Percentiles rank a stretch among this genome's conserved stretches.
Evolutionary conservation across 2,113 vertebrate species (phyloP).

Genomic region (Saguinus midas): DNA sequence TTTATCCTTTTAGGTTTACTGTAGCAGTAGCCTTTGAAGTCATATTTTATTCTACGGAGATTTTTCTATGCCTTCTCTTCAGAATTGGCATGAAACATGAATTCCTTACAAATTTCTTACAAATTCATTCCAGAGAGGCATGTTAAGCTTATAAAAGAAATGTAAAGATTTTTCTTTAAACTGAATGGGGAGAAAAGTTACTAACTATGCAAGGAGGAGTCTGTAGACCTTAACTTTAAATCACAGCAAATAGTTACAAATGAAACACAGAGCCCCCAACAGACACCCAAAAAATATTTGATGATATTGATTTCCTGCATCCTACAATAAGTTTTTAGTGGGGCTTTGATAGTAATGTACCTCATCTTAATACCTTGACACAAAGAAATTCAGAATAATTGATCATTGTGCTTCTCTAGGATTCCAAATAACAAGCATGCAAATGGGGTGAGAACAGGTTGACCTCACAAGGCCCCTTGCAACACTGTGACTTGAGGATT

Average conservation of each 20-base stretch:
- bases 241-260: constrained; percentile 69
- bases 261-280: constrained; percentile 56
- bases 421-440: constrained; percentile 55
- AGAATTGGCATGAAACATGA: constrained; percentile 49
- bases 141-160: constrained; percentile 32
- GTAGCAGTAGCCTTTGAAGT: constrained; percentile 38
- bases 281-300: constrained; percentile 68
- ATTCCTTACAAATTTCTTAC: constrained; percentile 57
- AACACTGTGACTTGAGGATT: constrained; percentile 38
- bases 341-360: constrained; percentile 66
- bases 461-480: background rate
- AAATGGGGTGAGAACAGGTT: constrained; percentile 1
- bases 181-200: constrained; percentile 41
- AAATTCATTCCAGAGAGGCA: constrained; percentile 51
- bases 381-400: constrained; percentile 59
- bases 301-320: constrained; percentile 67
- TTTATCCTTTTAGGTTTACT: constrained; percentile 18
- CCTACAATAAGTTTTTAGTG: constrained; percentile 61
- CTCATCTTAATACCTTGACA: constrained; percentile 71
- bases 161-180: background rate
- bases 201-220: constrained; percentile 46
- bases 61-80: constrained; percentile 42
- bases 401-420: constrained; percentile 38
- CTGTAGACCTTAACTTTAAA: constrained; percentile 46
- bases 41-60: constrained; percentile 1